Conservation (phyloP, 2,113 vertebrate species). For the Peromyscus leucopus region DNA sequence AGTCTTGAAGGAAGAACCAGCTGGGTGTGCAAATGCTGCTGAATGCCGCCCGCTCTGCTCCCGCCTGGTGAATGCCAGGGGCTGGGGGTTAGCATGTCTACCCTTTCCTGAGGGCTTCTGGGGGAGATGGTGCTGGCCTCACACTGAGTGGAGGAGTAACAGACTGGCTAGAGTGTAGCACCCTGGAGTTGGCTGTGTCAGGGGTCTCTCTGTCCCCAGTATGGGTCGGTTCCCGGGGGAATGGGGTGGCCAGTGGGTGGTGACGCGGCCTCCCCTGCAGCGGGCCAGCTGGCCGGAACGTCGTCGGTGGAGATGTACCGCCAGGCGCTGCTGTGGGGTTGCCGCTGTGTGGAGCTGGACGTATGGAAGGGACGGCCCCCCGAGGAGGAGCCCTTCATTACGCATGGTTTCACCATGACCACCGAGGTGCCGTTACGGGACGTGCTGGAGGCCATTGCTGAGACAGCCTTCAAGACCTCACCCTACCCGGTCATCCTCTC, state of each 20-base stretch:
- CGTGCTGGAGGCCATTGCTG: constrained; percentile 95
- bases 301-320: constrained; percentile 97
- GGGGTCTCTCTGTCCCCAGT: background rate
- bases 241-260: background rate
- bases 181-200: background rate
- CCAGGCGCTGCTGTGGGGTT: constrained; percentile 93
- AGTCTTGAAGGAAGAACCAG: background rate
- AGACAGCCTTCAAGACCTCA: constrained; percentile 94
- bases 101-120: too few relatives aligned
- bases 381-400: constrained; percentile 95
- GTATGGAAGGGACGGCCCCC: constrained; percentile 94
- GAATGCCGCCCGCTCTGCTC: background rate
- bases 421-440: constrained; percentile 93
- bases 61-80: background rate
- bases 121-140: too few relatives aligned
- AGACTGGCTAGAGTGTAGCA: background rate
- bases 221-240: rapidly evolving
- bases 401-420: constrained; percentile 97
- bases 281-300: constrained; percentile 93
- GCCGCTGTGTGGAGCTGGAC: constrained; percentile 95
- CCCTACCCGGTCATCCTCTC: constrained; percentile 94
- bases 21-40: background rate
- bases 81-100: background rate
- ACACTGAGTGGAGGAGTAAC: background rate
- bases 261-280: constrained; percentile 75